Evolutionary conservation across 2,113 vertebrate genomes (phyloP), one percentile per base, ranked within the genome.

Genomic region (Cinclus cinclus): DNA sequence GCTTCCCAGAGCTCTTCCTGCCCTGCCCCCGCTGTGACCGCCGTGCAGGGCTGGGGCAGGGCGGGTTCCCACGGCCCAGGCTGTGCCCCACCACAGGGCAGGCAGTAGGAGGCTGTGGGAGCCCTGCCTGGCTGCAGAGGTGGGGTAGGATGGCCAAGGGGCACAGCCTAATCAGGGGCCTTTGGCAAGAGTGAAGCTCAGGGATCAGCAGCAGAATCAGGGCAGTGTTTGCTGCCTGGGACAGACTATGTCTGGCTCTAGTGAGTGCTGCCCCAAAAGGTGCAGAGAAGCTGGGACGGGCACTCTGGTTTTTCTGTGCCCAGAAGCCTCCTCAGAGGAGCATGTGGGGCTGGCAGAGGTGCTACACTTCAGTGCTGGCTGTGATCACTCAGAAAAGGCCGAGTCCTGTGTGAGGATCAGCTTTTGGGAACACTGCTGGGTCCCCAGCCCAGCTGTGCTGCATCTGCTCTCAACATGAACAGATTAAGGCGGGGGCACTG

Each of bases 61-160:
- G 1, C 0, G 2, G 9, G 33, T 73, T 95, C 92, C 91, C 87
- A 95, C 6, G 10, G 7, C 49, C 64, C 47, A 6, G 73, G 41
- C 86, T 55, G n/a, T 35, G 65, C 44, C 70, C 49, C 59, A 47
- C 13, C 28, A 1, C 27, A 52, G 52, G 49, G 35, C 58, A 37
- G 28, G 79, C 89, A 17, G 19, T 0, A 9, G 39, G 59, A 33
- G 35, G 8, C 41, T 49, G 46, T 1, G 39, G 18, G 67, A 53
- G 10, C 6, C 23, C 5, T 0, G 0, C 41, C 50, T n/a, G 24
- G 15, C 59, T 63, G 68, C 71, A 50, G 35, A 47, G 55, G 3
- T n/a, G 1, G 67, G 78, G 56, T 10, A 31, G 3, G 6, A 58
- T 15, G 6, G 63, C 33, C 0, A 0, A 44, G 25, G 35, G 68